A percentile compares a stretch with the other conserved stretches of the same genome.
Evolutionary conservation across 1,140 invertebrate species (phyloP).

Genomic region (Drosophila repleta): DNA sequence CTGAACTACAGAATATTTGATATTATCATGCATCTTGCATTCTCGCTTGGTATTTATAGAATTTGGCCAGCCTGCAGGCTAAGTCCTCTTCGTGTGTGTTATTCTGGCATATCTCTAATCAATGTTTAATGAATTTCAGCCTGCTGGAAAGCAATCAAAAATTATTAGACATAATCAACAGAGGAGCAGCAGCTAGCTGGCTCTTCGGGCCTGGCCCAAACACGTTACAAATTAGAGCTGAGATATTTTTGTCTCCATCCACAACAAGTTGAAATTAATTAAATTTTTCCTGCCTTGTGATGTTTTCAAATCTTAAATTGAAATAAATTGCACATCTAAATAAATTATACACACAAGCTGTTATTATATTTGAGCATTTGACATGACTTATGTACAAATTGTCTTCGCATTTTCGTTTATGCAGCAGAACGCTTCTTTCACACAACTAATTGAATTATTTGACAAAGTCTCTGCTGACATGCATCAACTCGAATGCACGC

Average conservation of each 20-base stretch:
- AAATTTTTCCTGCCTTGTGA: slow-evolving; percentile 28
- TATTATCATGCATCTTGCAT: slow-evolving; percentile 8
- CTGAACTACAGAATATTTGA: slow-evolving; percentile 16
- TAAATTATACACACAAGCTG: slow-evolving; percentile 17
- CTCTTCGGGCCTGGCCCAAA: not conserved
- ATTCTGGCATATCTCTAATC: slow-evolving; percentile 50
- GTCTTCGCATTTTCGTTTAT: not conserved
- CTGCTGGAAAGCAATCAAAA: slow-evolving; percentile 32
- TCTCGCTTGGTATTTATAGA: slow-evolving; percentile 46
- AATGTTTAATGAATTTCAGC: slow-evolving; percentile 67
- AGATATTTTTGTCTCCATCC: slow-evolving; percentile 15
- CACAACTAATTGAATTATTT: slow-evolving; percentile 2
- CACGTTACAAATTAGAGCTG: slow-evolving; percentile 35
- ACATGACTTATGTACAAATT: slow-evolving; percentile 7
- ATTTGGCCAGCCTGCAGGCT: slow-evolving; percentile 29
- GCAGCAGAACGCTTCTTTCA: no score
- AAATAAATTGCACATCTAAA: slow-evolving; percentile 31
- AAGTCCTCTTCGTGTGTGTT: not conserved
- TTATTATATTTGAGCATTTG: slow-evolving; percentile 21
- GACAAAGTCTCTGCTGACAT: not conserved
- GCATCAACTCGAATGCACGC: not conserved
- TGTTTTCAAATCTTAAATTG: slow-evolving; percentile 18
- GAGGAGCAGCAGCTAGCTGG: not conserved
- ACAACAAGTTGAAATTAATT: slow-evolving; percentile 44
- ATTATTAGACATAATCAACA: slow-evolving; percentile 59